Conservation (phyloP, 2,797 vertebrate species). For the Neostethus bicornis region DNA sequence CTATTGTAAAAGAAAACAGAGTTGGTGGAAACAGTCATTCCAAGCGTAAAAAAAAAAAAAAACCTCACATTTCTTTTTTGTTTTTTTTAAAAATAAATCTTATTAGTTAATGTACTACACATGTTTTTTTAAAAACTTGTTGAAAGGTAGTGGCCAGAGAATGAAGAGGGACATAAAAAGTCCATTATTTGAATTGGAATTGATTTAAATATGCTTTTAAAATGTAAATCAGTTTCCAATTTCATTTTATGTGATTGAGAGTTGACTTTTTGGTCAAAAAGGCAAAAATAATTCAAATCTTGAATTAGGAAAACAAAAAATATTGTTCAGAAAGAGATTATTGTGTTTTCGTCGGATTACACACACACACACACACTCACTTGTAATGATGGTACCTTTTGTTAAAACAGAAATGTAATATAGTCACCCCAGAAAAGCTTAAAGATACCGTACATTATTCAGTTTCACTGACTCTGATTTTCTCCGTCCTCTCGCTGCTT, state of each 20-base stretch:
- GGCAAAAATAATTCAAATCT: neutral
- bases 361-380: no score
- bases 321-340: neutral
- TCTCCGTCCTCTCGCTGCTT: no score
- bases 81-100: slow-evolving; percentile 60
- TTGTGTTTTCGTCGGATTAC: no score
- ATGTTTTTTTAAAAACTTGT: slow-evolving; percentile 47
- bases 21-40: slow-evolving; percentile 62
- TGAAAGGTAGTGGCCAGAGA: slow-evolving; percentile 18
- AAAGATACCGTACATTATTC: no score
- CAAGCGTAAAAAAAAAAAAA: no score
- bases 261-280: slow-evolving; percentile 4
- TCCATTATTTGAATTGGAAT: neutral
- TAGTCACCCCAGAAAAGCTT: no score
- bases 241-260: neutral
- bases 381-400: no score
- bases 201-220: neutral
- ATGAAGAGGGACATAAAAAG: slow-evolving; percentile 1
- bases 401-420: no score
- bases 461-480: no score
- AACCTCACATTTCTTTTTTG: slow-evolving; percentile 32
- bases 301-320: no score
- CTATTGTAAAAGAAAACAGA: slow-evolving; percentile 69
- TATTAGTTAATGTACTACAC: slow-evolving; percentile 51
- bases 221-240: neutral